Base-by-base conservation (phyloP, 2,888 invertebrate species). In the Fragum whitleyi region DNA sequence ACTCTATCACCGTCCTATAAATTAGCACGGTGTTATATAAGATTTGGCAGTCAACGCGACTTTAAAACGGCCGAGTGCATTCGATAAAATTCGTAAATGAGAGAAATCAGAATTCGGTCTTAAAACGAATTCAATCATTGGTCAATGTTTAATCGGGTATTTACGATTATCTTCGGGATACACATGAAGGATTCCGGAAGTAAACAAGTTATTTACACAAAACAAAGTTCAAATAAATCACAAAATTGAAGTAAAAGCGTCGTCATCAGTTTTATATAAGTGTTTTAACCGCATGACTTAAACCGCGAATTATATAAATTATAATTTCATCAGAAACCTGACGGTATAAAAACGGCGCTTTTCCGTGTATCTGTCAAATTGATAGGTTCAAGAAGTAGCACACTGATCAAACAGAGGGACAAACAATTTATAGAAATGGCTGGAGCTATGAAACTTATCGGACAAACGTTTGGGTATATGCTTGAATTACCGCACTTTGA, bases 401-500 rank as follows among this genome's bases (percentile, higher is more conserved):
- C n/a, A 14, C n/a, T 3, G 9, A 57, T 23, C 6, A 57, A 28
- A 21, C 23, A 7, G 23, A 23, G 14, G 6, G 59, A 7, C n/a
- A 57, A 11, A 16, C 59, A 28, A 57, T 23, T 57, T 23, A 21
- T 28, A 3, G 59, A 57, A 57, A 57, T 57, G 28, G 26, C 59
- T 14, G 47, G 62, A 2, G 36, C n/a, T 62, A 29, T 47, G 23
- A 81, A 73, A 59, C 80, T 28, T 53, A 84, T 21, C 9, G 86
- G 84, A 28, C 81, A 85, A 26, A 74, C 80, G 19, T 74, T 85
- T 3, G 80, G 83, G 7, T 76, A 69, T 7, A 80, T 81, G 26
- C 62, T 88, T 14, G 85, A 88, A 11, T 86, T 82, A 47, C 88
- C 88, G 23, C 47, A 65, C 6, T 87, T 83, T 59, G 74, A 80